Percentiles rank a stretch among this genome's conserved stretches.
These are phyloP conservation scores for Agrochola lychnidis DNA, from an alignment of 2,888 invertebrate species.

Conservation along the genomic window DNA sequence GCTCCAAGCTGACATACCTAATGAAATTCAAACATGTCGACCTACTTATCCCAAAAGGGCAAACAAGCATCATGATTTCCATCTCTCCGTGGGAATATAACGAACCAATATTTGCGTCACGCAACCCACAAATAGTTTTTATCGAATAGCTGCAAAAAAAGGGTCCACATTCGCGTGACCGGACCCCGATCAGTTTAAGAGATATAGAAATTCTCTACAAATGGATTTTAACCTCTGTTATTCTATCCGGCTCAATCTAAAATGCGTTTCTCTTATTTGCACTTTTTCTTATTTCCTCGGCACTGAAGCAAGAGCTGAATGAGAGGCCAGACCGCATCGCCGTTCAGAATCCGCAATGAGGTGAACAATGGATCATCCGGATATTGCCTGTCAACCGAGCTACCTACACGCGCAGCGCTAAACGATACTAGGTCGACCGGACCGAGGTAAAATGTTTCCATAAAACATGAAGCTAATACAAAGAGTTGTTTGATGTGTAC, in stretches of 20 bases:
- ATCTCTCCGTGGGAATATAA: conserved; percentile 39
- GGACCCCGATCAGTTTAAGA: conserved; percentile 45
- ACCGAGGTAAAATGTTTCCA: conserved; percentile 68
- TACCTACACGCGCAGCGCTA: conserved; percentile 75
- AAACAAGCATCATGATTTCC: conserved; percentile 44
- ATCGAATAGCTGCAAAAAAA: conserved; percentile 49
- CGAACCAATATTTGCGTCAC: conserved; percentile 51
- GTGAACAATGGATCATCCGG: conserved; percentile 89
- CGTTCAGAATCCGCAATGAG: conserved; percentile 87
- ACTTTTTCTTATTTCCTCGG: conserved; percentile 75
- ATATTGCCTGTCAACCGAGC: conserved; percentile 88
- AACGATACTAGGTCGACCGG: conserved; percentile 73
- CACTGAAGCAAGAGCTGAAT: conserved; percentile 72
- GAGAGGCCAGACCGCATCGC: conserved; percentile 75
- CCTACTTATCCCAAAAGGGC: conserved; percentile 24
- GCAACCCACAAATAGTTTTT: conserved; percentile 53
- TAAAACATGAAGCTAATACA: conserved; percentile 70
- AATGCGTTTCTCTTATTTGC: conserved; percentile 75
- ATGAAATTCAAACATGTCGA: conserved; percentile 31
- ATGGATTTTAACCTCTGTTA: conserved; percentile 54
- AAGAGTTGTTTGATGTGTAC: conserved; percentile 64
- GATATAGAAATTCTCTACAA: conserved; percentile 38
- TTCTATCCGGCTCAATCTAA: conserved; percentile 67
- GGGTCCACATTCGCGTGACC: conserved; percentile 36
- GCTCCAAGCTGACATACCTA: conserved; percentile 17